These are phyloP conservation scores for Eupithecia subumbrata DNA, from an alignment of 2,888 invertebrate genomes.

Conservation along the genomic window DNA sequence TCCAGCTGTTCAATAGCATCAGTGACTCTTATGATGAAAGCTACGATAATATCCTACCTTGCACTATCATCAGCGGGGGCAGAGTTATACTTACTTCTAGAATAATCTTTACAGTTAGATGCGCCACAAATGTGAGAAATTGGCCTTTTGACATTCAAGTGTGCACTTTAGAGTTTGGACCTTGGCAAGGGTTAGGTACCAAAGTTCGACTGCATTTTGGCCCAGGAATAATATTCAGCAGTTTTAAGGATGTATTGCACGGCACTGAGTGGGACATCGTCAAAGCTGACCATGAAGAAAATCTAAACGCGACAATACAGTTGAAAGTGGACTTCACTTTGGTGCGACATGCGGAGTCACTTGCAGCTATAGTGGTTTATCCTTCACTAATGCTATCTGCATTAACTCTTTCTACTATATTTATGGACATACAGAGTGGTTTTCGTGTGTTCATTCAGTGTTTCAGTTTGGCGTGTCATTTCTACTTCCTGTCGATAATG, in stretches of 20 bases:
- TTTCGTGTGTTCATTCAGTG: constrained; percentile 35
- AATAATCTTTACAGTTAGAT: constrained; percentile 27
- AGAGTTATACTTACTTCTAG: constrained; percentile 18
- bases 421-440: constrained; percentile 34
- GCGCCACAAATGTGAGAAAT: constrained; percentile 40
- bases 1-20: constrained; percentile 47
- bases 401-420: constrained; percentile 37
- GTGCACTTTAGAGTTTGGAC: constrained; percentile 46
- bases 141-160: constrained; percentile 52
- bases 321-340: constrained; percentile 38
- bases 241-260: constrained; percentile 10
- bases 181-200: constrained; percentile 14
- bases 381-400: constrained; percentile 42
- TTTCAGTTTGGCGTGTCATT: constrained; percentile 45
- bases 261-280: constrained; percentile 52
- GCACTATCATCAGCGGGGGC: constrained; percentile 37
- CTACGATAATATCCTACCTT: constrained; percentile 20
- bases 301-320: constrained; percentile 26
- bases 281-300: constrained; percentile 18
- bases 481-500: constrained; percentile 39
- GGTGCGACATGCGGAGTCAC: constrained; percentile 35
- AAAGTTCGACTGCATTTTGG: constrained; percentile 37
- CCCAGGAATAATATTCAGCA: neutral
- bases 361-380: constrained; percentile 40
- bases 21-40: constrained; percentile 20